Evolutionary conservation across 2,888 invertebrate genomes (phyloP).

Genomic region (Eristalinus aeneus): DNA sequence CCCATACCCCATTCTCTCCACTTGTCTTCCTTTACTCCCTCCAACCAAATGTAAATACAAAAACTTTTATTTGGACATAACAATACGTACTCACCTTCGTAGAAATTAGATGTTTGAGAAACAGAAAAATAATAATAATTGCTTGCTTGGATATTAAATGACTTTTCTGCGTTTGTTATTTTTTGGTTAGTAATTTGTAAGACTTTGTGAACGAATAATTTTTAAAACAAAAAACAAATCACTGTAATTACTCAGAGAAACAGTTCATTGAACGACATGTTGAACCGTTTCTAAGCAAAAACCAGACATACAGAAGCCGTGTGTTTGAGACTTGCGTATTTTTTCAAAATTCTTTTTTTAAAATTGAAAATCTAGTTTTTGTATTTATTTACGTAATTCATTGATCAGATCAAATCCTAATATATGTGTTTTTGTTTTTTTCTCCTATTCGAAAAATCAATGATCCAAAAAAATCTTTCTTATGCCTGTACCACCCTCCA

Average conservation of each 20-base stretch:
- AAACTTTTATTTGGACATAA: conserved; percentile 53
- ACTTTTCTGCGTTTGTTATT: conserved; percentile 3
- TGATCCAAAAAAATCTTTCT: conserved; percentile 18
- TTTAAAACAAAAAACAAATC: conserved; percentile 5
- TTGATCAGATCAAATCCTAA: conserved; percentile 47
- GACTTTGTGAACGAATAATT: conserved; percentile 8
- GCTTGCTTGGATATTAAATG: conserved; percentile 34
- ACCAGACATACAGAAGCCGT: neutral
- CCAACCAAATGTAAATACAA: conserved; percentile 63
- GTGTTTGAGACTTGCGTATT: neutral
- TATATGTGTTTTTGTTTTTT: conserved; percentile 52
- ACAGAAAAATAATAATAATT: conserved; percentile 27
- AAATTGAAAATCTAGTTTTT: conserved; percentile 50
- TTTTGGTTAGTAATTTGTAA: neutral
- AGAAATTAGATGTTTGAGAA: conserved; percentile 10
- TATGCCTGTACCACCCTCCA: conserved; percentile 46
- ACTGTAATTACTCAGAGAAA: neutral
- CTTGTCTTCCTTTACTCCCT: neutral
- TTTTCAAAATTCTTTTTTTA: conserved; percentile 29
- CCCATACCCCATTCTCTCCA: neutral
- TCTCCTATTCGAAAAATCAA: conserved; percentile 36
- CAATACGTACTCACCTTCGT: conserved; percentile 9
- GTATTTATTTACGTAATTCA: conserved; percentile 46
- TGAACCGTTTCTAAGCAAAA: conserved; percentile 15
- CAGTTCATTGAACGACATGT: conserved; percentile 16